Evolutionary conservation across 2,113 vertebrate species (phyloP).

Genomic region (Tonatia bakeri): DNA sequence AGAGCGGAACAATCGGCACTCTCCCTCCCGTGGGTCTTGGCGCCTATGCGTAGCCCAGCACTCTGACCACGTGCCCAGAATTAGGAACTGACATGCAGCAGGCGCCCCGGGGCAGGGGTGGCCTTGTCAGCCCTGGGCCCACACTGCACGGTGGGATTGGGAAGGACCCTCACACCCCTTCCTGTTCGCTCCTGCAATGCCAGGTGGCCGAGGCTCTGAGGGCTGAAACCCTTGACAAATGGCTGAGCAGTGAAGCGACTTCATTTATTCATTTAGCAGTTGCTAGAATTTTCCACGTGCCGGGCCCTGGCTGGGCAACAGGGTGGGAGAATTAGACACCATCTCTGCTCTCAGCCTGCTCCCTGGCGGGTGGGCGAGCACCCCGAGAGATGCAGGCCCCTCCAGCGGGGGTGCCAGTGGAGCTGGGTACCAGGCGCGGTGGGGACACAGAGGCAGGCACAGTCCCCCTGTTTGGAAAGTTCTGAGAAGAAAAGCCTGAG

Average conservation of each 20-base stretch:
- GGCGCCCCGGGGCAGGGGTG: not conserved
- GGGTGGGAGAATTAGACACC: accelerated
- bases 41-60: not conserved
- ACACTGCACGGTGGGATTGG: accelerated
- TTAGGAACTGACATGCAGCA: not conserved
- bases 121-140: not conserved
- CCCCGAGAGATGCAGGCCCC: accelerated
- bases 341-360: not conserved
- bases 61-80: not conserved
- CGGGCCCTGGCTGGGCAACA: not conserved
- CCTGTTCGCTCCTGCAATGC: not conserved
- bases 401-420: not conserved
- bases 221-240: not conserved
- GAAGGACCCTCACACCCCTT: not conserved
- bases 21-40: not conserved
- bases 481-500: not conserved
- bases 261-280: not conserved
- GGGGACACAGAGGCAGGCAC: not conserved
- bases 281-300: not conserved
- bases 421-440: not conserved
- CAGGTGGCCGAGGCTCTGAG: not conserved
- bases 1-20: not conserved
- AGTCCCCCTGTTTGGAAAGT: not conserved
- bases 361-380: not conserved
- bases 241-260: not conserved